phyloP scores from a whole-genome alignment of 2,888 invertebrate genomes.

The Sympetrum striolatum region DNA sequence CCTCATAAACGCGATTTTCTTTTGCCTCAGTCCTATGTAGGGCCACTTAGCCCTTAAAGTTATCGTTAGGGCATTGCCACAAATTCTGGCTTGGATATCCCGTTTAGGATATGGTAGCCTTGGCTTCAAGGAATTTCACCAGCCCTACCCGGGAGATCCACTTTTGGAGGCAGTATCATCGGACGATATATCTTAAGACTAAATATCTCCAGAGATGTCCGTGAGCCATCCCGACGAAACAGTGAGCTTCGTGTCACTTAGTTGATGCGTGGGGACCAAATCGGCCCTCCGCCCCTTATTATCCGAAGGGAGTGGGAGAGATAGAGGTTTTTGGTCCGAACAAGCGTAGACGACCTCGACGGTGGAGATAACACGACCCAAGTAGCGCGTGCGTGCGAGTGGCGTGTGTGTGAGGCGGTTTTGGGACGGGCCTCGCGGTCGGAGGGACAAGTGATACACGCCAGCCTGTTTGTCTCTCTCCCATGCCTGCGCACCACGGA shows the following conservation, averaged over 20 bases:
- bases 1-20: too few species aligned
- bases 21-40: too few species aligned
- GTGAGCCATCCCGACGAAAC: neutral
- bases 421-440: neutral
- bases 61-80: too few species aligned
- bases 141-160: too few species aligned
- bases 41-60: too few species aligned
- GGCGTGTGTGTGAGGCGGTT: neutral
- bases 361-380: neutral
- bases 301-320: neutral
- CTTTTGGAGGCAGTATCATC: too few species aligned
- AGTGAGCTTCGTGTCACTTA: neutral
- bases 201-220: too few species aligned
- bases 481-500: neutral
- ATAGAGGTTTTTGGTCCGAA: neutral
- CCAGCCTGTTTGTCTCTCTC: neutral
- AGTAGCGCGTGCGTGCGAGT: neutral
- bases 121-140: too few species aligned
- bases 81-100: too few species aligned
- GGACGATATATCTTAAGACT: too few species aligned
- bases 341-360: neutral
- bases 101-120: too few species aligned
- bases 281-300: neutral
- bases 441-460: neutral
- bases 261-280: neutral